Percentiles rank a stretch among this genome's conserved stretches.
phyloP scores from a whole-genome alignment of 1,140 invertebrate species.

The Macrocentrus cingulum region DNA sequence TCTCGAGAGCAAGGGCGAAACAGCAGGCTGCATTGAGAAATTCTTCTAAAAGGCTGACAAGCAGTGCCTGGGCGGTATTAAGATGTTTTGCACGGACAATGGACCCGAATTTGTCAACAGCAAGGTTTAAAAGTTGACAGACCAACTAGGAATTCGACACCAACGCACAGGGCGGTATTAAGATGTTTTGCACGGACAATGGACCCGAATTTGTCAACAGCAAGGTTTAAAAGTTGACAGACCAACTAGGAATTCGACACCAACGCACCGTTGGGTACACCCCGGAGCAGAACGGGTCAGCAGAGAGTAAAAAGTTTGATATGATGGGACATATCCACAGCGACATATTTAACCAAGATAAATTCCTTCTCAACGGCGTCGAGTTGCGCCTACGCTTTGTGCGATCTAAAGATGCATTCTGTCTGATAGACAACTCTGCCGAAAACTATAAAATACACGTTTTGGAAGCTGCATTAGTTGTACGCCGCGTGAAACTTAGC shows the following conservation, averaged over 20 bases:
- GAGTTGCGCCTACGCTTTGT: no score
- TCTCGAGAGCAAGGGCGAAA: constrained; percentile 30
- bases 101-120: constrained; percentile 18
- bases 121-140: not conserved
- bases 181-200: constrained; percentile 16
- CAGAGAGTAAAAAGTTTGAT: constrained; percentile 51
- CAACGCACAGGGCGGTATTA: constrained; percentile 36
- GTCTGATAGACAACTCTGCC: no score
- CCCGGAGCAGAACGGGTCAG: constrained; percentile 47
- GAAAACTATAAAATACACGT: no score
- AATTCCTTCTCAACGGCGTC: no score
- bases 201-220: constrained; percentile 18
- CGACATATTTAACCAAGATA: no score
- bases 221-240: not conserved
- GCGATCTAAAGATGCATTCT: no score
- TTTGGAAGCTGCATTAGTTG: no score
- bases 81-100: constrained; percentile 16
- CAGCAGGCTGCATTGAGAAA: constrained; percentile 14
- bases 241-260: constrained; percentile 19
- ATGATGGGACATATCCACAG: no score
- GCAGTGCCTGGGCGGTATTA: constrained; percentile 1
- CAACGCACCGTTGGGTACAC: constrained; percentile 39
- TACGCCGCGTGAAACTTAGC: no score
- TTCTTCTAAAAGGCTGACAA: constrained; percentile 13
- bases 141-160: constrained; percentile 19